Evolutionary conservation across 2,797 vertebrate genomes (phyloP).

Genomic region (Sebastes kiyomatsui): DNA sequence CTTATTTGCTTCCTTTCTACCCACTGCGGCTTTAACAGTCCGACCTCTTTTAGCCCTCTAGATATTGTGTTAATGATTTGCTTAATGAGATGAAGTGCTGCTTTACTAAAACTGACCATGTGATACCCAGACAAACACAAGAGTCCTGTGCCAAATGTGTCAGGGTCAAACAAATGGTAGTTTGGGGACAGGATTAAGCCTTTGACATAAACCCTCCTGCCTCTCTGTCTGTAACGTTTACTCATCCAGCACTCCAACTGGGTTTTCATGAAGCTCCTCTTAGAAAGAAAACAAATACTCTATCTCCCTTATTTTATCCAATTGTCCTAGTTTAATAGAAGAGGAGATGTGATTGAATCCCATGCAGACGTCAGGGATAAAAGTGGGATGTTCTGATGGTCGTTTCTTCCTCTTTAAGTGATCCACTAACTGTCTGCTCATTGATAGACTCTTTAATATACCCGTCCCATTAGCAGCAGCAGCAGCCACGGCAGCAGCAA

Average conservation of each 20-base stretch:
- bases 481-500: neutral
- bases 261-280: neutral
- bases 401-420: conserved; percentile 10
- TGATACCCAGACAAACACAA: conserved; percentile 32
- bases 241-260: neutral
- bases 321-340: neutral
- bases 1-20: too few relatives aligned
- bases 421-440: neutral
- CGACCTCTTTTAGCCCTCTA: neutral
- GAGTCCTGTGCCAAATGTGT: conserved; percentile 38
- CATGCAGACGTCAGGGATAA: conserved; percentile 9
- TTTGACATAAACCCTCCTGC: neutral
- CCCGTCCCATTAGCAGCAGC: neutral
- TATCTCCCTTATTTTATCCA: neutral
- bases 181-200: conserved; percentile 28
- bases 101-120: conserved; percentile 4
- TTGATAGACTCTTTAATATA: neutral
- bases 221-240: neutral
- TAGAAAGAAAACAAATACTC: neutral
- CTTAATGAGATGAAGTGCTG: conserved; percentile 13
- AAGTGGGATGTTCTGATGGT: conserved; percentile 23
- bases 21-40: neutral
- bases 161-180: conserved; percentile 32
- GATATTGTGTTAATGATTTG: conserved; percentile 4
- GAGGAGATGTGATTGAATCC: conserved; percentile 22